Evolutionary conservation across 2,888 invertebrate species (phyloP).

Genomic region (Brassicogethes aeneus): DNA sequence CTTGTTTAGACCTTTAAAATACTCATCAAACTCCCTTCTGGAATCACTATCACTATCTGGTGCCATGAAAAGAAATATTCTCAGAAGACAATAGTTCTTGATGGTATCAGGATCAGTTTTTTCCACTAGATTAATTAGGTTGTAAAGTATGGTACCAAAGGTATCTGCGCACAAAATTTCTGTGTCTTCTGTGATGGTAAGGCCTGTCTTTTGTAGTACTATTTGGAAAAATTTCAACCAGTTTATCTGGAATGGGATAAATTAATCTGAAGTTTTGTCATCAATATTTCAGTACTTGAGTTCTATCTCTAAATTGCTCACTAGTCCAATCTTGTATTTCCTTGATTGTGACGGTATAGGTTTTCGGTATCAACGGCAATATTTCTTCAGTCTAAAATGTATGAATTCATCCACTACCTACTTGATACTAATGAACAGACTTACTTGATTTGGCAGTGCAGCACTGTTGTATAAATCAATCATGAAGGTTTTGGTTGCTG

Average conservation of each 20-base stretch:
- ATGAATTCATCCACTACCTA: too few species aligned
- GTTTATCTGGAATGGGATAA: constrained; percentile 32
- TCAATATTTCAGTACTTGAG: too few species aligned
- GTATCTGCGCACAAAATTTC: constrained; percentile 18
- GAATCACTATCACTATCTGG: constrained; percentile 33
- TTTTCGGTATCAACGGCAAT: neutral
- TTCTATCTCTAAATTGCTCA: constrained; percentile 19
- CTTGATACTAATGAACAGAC: too few species aligned
- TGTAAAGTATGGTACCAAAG: constrained; percentile 21
- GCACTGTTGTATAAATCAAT: too few species aligned
- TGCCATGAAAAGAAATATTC: constrained; percentile 33
- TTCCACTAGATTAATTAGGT: constrained; percentile 31
- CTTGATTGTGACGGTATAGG: constrained; percentile 6
- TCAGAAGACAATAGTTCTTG: constrained; percentile 34
- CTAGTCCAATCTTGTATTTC: constrained; percentile 25
- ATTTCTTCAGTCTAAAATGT: neutral
- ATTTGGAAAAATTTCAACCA: constrained; percentile 35
- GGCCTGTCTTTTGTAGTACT: constrained; percentile 27
- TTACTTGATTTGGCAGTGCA: too few species aligned
- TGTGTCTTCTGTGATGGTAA: constrained; percentile 25
- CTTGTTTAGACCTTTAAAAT: constrained; percentile 24
- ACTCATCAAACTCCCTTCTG: constrained; percentile 29
- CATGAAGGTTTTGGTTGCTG: neutral
- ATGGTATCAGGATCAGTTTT: constrained; percentile 27
- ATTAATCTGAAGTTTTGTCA: too few species aligned